Evolutionary conservation across 2,113 vertebrate genomes (phyloP), one percentile per base, ranked within the genome.

Genomic region (Pelobates fuscus): DNA sequence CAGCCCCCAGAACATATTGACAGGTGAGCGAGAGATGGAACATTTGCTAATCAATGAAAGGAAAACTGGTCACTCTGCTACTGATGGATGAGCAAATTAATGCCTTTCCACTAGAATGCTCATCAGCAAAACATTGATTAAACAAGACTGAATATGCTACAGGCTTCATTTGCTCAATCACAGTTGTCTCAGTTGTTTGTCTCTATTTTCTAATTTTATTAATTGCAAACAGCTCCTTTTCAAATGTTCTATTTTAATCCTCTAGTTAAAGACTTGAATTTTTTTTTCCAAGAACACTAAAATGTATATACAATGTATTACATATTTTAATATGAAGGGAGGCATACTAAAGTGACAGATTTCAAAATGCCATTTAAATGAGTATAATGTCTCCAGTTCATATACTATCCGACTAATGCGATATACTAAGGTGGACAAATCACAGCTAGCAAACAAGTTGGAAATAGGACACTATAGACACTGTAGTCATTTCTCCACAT

Each of bases 81-180:
- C 54, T 76, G 72, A 76, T 76, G 64, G 72, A 76, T 76, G 64
- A 76, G 72, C 72, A 60, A 76, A 76, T 76, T 67, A 76, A 76
- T 76, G 72, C 37, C 54, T 76, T 76, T 76, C 64, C 64, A 76
- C 63, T 49, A 76, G 72, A 76, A 60, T 60, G 63, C 72, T 67
- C 72, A 67, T 76, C 64, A 76, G 72, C 64, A 21, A 20, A 60
- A 54, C 72, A 76, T 76, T 76, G 72, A 76, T 76, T 76, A 67
- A 58, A 60, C 14, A 32, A 64, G 54, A 44, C 37, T 14, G 72
- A 76, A 76, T 74, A 76, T 67, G 72, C 72, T 60, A 60, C 72
- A 59, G 41, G 64, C 72, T 76, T 67, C 72, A 67, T 76, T 76
- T 76, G 37, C 66, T 76, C 72, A 76, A 76, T 76, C 63, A 67